A percentile compares a stretch with the other conserved stretches of the same genome.
Conservation (phyloP, 1,140 invertebrate species). For the Phthorimaea operculella region DNA sequence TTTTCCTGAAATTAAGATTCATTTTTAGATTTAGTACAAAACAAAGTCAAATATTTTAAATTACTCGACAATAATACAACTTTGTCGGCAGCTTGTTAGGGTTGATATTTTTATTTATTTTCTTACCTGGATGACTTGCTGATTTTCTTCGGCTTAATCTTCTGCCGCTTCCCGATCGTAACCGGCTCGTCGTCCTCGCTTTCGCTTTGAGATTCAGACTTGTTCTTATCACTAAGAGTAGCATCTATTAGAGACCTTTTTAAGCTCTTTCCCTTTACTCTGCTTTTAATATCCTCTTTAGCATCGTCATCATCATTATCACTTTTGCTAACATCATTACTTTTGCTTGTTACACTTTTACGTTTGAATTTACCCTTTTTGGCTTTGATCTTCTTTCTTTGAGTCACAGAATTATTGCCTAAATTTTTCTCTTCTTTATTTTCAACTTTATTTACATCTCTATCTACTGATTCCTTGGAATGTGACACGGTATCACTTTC, state of each 20-base stretch:
- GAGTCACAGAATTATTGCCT: conserved; percentile 31
- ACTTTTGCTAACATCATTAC: conserved; percentile 31
- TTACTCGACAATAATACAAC: conserved; percentile 1
- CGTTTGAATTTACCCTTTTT: conserved; percentile 51
- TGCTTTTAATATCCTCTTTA: conserved; percentile 31
- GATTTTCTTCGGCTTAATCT: conserved; percentile 63
- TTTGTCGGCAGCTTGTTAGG: conserved; percentile 2
- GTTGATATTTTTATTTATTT: background rate
- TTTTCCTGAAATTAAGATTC: conserved; percentile 38
- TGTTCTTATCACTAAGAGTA: conserved; percentile 50
- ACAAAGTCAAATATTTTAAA: conserved; percentile 20
- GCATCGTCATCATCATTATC: conserved; percentile 29
- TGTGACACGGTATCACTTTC: conserved; percentile 42
- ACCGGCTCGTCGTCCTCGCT: conserved; percentile 55
- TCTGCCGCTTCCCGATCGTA: conserved; percentile 52
- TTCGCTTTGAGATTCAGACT: conserved; percentile 64
- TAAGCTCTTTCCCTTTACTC: conserved; percentile 44
- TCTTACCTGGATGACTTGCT: conserved; percentile 48
- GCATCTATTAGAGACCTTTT: conserved; percentile 50
- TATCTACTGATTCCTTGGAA: conserved; percentile 45
- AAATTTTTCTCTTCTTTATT: conserved; percentile 23
- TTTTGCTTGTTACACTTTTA: conserved; percentile 29
- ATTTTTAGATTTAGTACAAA: conserved; percentile 1
- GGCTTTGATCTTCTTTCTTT: conserved; percentile 59
- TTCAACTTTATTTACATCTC: conserved; percentile 18